These are phyloP conservation scores for Drosophila baimaii DNA, from an alignment of 1,140 invertebrate genomes.

Conservation along the genomic window DNA sequence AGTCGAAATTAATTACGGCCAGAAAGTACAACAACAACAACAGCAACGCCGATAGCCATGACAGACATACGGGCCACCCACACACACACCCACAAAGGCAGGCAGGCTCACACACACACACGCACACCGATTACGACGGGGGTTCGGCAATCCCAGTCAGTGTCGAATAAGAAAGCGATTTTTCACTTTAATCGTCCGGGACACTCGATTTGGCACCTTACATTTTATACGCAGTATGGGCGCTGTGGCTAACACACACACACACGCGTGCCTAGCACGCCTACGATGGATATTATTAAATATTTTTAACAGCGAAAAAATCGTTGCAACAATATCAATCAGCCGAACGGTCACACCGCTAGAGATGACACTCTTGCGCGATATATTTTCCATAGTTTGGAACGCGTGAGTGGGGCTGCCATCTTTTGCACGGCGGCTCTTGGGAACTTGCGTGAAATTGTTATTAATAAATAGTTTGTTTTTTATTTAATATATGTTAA, in stretches of 20 bases:
- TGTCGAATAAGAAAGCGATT: constrained; percentile 23
- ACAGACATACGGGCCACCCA: constrained; percentile 51
- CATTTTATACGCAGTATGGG: constrained; percentile 50
- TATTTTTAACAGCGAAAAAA: constrained; percentile 63
- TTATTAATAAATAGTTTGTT: background rate
- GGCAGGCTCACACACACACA: constrained; percentile 45
- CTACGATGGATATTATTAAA: constrained; percentile 34
- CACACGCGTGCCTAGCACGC: constrained; percentile 58
- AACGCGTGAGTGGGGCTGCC: background rate
- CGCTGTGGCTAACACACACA: constrained; percentile 28
- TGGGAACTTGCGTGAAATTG: background rate
- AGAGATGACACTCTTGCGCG: background rate
- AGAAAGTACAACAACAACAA: constrained; percentile 28
- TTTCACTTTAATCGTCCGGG: constrained; percentile 26
- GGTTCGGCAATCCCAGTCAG: constrained; percentile 42
- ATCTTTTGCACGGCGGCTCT: background rate
- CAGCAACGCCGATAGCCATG: constrained; percentile 16
- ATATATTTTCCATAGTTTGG: background rate
- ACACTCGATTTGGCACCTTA: constrained; percentile 49
- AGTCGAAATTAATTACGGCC: constrained; percentile 38
- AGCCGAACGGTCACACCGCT: constrained; percentile 55
- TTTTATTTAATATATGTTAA: background rate
- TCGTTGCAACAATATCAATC: constrained; percentile 74
- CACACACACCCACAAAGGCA: constrained; percentile 43
- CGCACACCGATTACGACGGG: constrained; percentile 33